phyloP scores from a whole-genome alignment of 2,113 vertebrate genomes.

The Sebastes schlegelii region DNA sequence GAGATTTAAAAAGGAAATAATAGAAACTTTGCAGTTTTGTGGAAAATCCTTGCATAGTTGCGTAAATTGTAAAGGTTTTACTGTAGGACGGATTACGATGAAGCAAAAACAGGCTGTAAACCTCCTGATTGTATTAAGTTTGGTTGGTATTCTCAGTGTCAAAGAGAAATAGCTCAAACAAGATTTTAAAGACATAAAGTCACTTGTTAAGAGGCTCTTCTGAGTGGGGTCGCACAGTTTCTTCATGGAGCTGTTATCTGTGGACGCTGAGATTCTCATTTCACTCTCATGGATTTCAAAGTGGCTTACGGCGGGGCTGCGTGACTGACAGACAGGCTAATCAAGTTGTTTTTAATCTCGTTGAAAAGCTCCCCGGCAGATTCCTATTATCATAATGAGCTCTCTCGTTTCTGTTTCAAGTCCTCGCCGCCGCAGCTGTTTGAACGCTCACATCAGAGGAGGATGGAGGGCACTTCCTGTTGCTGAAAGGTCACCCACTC shows the following conservation, averaged over 20 bases:
- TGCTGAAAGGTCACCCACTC: slow-evolving; percentile 10
- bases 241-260: neutral
- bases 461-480: slow-evolving; percentile 27
- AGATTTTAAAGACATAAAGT: no score
- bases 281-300: slow-evolving; percentile 13
- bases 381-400: slow-evolving; percentile 42
- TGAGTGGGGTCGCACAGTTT: neutral
- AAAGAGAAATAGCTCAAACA: no score
- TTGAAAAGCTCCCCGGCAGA: slow-evolving; percentile 19
- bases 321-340: slow-evolving; percentile 28
- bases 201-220: neutral
- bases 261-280: neutral
- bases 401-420: slow-evolving; percentile 2
- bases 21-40: neutral
- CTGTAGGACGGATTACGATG: no score
- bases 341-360: slow-evolving; percentile 46
- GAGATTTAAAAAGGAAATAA: no score
- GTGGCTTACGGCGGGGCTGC: neutral
- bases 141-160: no score
- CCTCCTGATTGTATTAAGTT: no score
- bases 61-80: no score
- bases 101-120: no score
- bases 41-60: no score
- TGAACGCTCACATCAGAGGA: slow-evolving; percentile 1
- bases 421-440: neutral